Evolutionary conservation across 1,140 invertebrate genomes (phyloP), one percentile per base, ranked within the genome.

Genomic region (Microvelia longipes): DNA sequence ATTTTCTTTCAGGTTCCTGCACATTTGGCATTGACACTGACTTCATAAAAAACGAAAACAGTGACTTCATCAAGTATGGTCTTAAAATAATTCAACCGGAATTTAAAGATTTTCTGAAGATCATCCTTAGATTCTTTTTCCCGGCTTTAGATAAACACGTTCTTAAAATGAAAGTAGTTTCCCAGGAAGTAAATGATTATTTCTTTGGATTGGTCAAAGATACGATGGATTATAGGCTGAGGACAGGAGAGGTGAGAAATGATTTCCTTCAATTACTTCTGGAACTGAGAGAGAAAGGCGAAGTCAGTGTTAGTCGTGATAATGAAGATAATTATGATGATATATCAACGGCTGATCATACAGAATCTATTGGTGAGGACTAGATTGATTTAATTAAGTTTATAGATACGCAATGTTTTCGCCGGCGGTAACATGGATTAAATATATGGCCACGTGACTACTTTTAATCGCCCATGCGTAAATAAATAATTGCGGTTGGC

Each of bases 21-120:
- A 82, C 81, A 14, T 85, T 85, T 74, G 85, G 85, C 14, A 76
- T 85, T 1, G 80, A 85, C 63, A 80, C 80, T 19, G 80, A 84
- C 67, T 81, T 80, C 5, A 77, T 85, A 73, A 75, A 73, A 19
- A 74, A 81, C 73, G 76, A 79, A 0, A 72, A 81, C 26, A 80
- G 82, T 29, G 78, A 82, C 68, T 84, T 85, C 72, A 76, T 78
- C 63, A 69, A 74, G 61, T 81, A 83, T 75, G 81, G 82, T 0
- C 73, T 75, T n/a, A 69, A 68, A 76, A 77, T 74, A 74, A 77
- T 68, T 76, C 77, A 75, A 76, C 77, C 30, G 25, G 77, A 28
- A 68, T 69, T n/a, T 75, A 78, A 69, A 66, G 76, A 35, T 35
- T 78, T 66, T 60, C 13, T 66, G 14, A 25, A 72, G n/a, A 60